These are phyloP conservation scores for Seira sanloemensis DNA, from an alignment of 2,888 invertebrate species.

Conservation along the genomic window DNA sequence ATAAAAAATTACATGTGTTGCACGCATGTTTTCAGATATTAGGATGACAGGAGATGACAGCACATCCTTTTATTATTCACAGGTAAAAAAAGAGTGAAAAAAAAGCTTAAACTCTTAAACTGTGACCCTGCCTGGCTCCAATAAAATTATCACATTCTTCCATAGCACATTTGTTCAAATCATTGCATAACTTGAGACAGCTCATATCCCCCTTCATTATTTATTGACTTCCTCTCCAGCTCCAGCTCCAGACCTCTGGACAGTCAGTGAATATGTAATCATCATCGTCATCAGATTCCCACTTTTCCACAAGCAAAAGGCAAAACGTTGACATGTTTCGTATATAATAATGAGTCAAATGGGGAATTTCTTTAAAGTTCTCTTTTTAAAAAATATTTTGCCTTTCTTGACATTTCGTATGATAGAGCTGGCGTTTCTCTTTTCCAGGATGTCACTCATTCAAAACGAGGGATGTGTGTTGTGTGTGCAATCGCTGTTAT, in stretches of 20 bases:
- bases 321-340: neutral
- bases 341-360: neutral
- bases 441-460: neutral
- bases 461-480: neutral
- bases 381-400: neutral
- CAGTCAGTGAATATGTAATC: slow-evolving; percentile 24
- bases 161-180: slow-evolving; percentile 33
- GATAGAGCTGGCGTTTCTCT: neutral
- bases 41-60: slow-evolving; percentile 59
- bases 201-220: slow-evolving; percentile 16
- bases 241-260: neutral
- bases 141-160: slow-evolving; percentile 44
- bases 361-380: neutral
- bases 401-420: neutral
- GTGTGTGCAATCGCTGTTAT: neutral
- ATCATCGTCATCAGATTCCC: slow-evolving; percentile 23
- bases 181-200: slow-evolving; percentile 26
- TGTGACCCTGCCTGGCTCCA: slow-evolving; percentile 5
- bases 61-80: slow-evolving; percentile 51
- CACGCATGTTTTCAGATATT: slow-evolving; percentile 57
- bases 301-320: neutral
- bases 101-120: neutral
- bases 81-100: slow-evolving; percentile 14
- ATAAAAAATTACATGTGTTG: slow-evolving; percentile 55
- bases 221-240: slow-evolving; percentile 32